Evolutionary conservation across 2,888 invertebrate species (phyloP).

Genomic region (Synanthedon vespiformis): DNA sequence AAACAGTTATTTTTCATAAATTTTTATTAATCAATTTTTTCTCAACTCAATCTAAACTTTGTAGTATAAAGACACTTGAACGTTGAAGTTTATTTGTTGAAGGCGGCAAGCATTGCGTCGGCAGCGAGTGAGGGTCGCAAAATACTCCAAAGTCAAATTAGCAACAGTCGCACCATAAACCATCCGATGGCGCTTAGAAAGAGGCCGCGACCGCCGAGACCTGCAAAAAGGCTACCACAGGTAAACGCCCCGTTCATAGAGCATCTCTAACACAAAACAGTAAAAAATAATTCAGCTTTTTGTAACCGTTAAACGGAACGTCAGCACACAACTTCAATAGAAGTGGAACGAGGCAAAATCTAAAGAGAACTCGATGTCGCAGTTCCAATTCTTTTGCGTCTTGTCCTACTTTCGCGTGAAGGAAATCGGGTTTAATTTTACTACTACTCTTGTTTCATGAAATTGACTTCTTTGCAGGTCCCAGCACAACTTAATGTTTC

Average conservation of each 20-base stretch:
- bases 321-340: neutral
- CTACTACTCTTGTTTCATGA: neutral
- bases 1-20: neutral
- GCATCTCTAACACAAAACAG: neutral
- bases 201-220: conserved; percentile 44
- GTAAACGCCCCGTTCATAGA: conserved; percentile 25
- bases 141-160: conserved; percentile 53
- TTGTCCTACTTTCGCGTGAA: neutral
- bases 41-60: too few relatives aligned
- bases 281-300: neutral
- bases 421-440: neutral
- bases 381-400: neutral
- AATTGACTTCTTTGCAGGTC: neutral
- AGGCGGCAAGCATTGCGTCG: conserved; percentile 72
- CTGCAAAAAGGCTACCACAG: conserved; percentile 67
- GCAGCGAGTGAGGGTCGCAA: conserved; percentile 64
- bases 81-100: neutral
- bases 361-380: neutral
- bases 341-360: neutral
- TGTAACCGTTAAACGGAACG: neutral
- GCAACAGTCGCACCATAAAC: conserved; percentile 54
- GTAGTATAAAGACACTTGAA: too few relatives aligned
- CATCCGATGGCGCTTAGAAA: conserved; percentile 60
- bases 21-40: too few relatives aligned
- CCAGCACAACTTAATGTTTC: neutral